phyloP scores from a whole-genome alignment of 2,113 vertebrate genomes.

The Trichechus manatus region DNA sequence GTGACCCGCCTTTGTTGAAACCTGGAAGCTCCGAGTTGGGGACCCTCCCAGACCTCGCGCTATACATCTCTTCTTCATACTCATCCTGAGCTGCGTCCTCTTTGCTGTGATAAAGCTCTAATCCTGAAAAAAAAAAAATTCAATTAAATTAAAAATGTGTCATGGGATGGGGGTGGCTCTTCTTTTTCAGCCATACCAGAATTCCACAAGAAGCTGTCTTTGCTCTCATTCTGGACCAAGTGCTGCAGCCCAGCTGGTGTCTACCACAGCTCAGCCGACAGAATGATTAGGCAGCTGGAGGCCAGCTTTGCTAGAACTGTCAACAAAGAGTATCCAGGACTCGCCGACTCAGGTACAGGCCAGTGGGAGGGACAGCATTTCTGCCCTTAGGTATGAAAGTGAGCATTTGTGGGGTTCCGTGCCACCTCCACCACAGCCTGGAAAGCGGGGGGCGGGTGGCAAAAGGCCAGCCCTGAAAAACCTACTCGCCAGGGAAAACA shows the following conservation, averaged over 20 bases:
- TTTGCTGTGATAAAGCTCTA: too few species aligned
- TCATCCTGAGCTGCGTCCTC: too few species aligned
- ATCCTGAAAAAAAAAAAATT: not conserved
- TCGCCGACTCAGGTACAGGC: slow-evolving; percentile 91
- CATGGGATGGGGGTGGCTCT: not conserved
- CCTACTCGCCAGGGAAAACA: not conserved
- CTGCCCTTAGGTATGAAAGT: not conserved
- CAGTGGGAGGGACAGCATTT: accelerated
- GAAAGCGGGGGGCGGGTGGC: too few species aligned
- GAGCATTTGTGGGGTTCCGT: accelerated
- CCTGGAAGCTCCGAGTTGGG: not conserved
- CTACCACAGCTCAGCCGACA: slow-evolving; percentile 94
- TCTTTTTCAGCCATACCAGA: slow-evolving; percentile 91
- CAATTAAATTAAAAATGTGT: not conserved
- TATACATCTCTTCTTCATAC: not conserved
- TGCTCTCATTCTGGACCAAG: slow-evolving; percentile 96
- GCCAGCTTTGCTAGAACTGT: slow-evolving; percentile 88
- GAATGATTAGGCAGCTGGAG: slow-evolving; percentile 92
- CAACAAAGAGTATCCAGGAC: slow-evolving; percentile 91
- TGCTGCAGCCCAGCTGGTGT: slow-evolving; percentile 91
- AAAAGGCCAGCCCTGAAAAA: not conserved
- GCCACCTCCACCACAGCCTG: accelerated
- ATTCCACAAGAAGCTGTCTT: slow-evolving; percentile 90
- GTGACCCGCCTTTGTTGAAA: not conserved
- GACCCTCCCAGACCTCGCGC: not conserved